Evolutionary conservation across 2,888 invertebrate genomes (phyloP), one percentile per base, ranked within the genome.

Genomic region (Steinernema carpocapsae): DNA sequence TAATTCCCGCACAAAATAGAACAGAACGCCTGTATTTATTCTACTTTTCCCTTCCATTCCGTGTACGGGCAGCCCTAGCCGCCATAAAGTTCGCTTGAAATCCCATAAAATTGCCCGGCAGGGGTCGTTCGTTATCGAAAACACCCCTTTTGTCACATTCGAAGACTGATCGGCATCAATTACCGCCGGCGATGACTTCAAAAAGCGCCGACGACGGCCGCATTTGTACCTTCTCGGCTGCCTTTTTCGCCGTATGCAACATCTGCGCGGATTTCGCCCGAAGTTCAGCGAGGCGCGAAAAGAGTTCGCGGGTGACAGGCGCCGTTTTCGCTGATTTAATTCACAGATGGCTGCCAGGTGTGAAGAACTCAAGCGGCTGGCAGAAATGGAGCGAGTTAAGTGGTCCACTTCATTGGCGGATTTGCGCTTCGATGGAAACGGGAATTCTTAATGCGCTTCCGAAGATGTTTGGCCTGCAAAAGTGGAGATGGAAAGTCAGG

Each of bases 331-430:
- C 51, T 51, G 19, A 12, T 51, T 51, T 10, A 10, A 51, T 10
- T 51, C n/a, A 51, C 51, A 51, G 51, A 51, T 51, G 51, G 51
- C 12, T 51, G 51, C 51, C 51, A 51, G 51, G 51, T 51, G 51
- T 19, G 51, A 10, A 51, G 7, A 51, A 51, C 51, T 51, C 43
- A 19, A 19, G 12, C 51, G 51, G 19, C 51, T 51, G 51, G 51
- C 51, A 51, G 51, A 51, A 51, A 51, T 51, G 51, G 51, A 19
- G 51, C 56, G 56, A 56, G 17, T 56, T 56, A 56, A 56, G 56
- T 56, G 24, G 56, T 7, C 26, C 26, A 26, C 3, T 26, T 22
- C 17, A 6, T 22, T 26, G 56, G 56, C 43, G 43, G 43, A 43
- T 43, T 43, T 56, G 56, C 26, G 56, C 22, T 56, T 19, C 4